phyloP scores from a whole-genome alignment of 2,113 vertebrate species.

The Calypte anna region DNA sequence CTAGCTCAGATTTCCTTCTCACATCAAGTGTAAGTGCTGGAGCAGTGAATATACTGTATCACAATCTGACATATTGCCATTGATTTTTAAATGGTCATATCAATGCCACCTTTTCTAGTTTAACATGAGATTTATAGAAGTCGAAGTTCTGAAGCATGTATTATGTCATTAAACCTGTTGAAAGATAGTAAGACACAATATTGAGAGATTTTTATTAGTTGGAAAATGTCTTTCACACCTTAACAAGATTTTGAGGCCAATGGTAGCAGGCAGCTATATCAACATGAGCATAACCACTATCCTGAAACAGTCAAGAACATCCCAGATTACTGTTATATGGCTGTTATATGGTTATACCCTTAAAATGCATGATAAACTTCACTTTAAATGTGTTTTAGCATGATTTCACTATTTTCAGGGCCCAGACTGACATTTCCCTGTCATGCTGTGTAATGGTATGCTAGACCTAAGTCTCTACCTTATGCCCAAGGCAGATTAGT shows the following conservation, averaged over 20 bases:
- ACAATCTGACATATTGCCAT: not conserved
- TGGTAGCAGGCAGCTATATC: not conserved
- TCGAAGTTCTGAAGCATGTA: not conserved
- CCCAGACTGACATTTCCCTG: not conserved
- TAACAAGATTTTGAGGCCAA: not conserved
- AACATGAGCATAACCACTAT: not conserved
- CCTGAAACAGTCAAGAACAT: not conserved
- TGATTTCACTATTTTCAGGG: not conserved
- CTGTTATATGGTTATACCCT: not conserved
- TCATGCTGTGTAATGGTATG: rapidly evolving
- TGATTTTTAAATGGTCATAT: not conserved
- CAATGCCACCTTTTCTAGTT: not conserved
- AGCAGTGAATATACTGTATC: not conserved
- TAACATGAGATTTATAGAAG: not conserved
- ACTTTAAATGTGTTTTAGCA: not conserved
- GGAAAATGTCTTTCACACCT: not conserved
- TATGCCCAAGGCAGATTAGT: no score
- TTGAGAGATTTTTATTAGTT: not conserved
- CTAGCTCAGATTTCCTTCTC: not conserved
- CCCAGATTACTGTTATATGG: not conserved
- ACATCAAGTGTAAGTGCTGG: not conserved
- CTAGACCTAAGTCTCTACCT: not conserved
- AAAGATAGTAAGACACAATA: not conserved
- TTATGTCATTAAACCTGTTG: not conserved
- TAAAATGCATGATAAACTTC: not conserved